phyloP scores from a whole-genome alignment of 2,888 invertebrate species.

The Stratiomys singularior region DNA sequence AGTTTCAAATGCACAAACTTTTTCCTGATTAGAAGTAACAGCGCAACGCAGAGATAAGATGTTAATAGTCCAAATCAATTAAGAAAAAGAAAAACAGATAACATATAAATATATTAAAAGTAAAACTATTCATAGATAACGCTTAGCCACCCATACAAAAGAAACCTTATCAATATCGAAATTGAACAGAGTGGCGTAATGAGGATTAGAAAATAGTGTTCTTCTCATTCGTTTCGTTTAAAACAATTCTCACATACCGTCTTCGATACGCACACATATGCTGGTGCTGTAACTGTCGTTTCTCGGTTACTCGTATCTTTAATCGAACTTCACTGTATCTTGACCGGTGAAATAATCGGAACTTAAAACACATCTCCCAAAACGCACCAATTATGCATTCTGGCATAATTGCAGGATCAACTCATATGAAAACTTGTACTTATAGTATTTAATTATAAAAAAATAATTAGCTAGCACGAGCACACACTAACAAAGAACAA shows the following conservation, averaged over 20 bases:
- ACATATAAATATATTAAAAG: too few species aligned
- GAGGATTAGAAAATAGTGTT: too few species aligned
- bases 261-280: constrained; percentile 16
- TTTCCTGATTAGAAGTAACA: too few species aligned
- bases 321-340: constrained; percentile 21
- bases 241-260: constrained; percentile 15
- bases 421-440: not conserved
- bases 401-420: not conserved
- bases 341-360: constrained; percentile 26
- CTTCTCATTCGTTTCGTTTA: too few species aligned
- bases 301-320: constrained; percentile 8
- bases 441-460: not conserved
- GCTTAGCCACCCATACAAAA: too few species aligned
- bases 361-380: constrained; percentile 35
- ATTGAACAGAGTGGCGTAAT: too few species aligned
- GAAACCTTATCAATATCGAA: not conserved
- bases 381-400: constrained; percentile 13
- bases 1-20: too few species aligned
- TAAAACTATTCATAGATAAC: too few species aligned
- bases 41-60: too few species aligned
- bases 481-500: too few species aligned
- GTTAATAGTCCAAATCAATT: too few species aligned
- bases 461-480: not conserved
- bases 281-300: not conserved
- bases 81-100: too few species aligned